These are phyloP conservation scores for Numida meleagris DNA, from an alignment of 2,113 vertebrate genomes.

Conservation along the genomic window DNA sequence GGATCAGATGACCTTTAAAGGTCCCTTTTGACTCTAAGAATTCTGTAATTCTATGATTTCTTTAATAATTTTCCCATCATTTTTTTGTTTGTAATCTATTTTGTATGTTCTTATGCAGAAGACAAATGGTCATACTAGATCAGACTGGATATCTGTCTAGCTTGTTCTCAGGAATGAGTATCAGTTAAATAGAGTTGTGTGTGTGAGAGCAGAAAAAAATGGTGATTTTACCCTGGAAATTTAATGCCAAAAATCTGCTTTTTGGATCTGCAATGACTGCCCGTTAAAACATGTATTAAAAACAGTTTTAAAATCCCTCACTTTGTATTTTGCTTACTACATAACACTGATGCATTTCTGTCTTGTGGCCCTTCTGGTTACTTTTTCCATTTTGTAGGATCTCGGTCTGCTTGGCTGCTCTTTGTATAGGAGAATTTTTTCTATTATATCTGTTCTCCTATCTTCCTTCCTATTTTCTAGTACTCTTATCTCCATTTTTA, in stretches of 20 bases:
- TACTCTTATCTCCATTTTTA: neutral
- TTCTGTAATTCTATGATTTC: neutral
- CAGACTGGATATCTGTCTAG: neutral
- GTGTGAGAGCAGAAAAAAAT: neutral
- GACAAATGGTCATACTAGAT: neutral
- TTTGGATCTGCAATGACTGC: neutral
- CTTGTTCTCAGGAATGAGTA: neutral
- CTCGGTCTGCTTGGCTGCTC: neutral
- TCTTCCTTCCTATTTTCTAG: neutral
- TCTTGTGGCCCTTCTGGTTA: neutral
- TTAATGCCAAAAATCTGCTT: neutral
- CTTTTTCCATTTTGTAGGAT: neutral
- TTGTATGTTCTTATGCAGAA: neutral
- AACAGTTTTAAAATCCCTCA: neutral
- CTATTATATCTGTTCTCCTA: neutral
- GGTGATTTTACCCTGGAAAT: neutral
- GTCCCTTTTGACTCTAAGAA: no score
- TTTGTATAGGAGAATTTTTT: neutral
- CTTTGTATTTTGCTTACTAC: neutral
- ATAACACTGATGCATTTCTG: neutral
- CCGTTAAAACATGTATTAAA: neutral
- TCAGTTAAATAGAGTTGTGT: neutral
- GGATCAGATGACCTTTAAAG: no score
- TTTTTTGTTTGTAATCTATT: neutral
- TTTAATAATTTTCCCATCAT: neutral